Conservation (phyloP, 1,140 invertebrate species). For the Drosophila baimaii region DNA sequence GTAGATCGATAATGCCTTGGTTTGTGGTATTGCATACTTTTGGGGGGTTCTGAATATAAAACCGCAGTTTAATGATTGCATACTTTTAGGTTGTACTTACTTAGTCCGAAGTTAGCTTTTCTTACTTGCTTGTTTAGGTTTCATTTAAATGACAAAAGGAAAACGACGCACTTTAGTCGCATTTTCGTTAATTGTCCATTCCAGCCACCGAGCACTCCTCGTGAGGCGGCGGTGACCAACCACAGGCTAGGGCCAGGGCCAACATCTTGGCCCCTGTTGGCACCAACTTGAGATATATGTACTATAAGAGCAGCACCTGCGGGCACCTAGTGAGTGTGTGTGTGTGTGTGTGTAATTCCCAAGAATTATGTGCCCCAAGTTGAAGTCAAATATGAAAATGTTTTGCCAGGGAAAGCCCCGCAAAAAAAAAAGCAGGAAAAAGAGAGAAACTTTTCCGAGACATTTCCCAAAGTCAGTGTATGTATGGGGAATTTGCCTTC, state of each 20-base stretch:
- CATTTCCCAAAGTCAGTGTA: constrained; percentile 50
- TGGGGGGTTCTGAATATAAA: no score
- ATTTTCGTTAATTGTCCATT: background rate
- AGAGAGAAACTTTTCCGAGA: constrained; percentile 48
- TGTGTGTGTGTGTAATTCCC: constrained; percentile 11
- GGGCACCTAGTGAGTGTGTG: constrained; percentile 4
- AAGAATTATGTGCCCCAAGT: constrained; percentile 55
- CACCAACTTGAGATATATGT: background rate
- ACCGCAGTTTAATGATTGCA: no score
- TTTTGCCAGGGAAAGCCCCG: constrained; percentile 22
- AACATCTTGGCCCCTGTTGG: no score
- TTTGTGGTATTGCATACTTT: no score
- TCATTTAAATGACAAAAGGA: background rate
- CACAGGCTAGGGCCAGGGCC: background rate
- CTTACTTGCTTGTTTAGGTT: no score
- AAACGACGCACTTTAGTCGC: background rate
- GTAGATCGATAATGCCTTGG: no score
- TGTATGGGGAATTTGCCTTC: constrained; percentile 22
- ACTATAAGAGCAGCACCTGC: constrained; percentile 19
- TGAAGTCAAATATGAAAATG: constrained; percentile 66
- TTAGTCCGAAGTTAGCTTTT: no score
- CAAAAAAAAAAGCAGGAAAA: background rate
- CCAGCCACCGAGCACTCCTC: background rate
- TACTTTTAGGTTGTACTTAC: no score
- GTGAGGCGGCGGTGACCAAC: background rate